Percentiles rank a stretch among this genome's conserved stretches.
Evolutionary conservation across 2,888 invertebrate genomes (phyloP).

Genomic region (Caenorhabditis sp.): DNA sequence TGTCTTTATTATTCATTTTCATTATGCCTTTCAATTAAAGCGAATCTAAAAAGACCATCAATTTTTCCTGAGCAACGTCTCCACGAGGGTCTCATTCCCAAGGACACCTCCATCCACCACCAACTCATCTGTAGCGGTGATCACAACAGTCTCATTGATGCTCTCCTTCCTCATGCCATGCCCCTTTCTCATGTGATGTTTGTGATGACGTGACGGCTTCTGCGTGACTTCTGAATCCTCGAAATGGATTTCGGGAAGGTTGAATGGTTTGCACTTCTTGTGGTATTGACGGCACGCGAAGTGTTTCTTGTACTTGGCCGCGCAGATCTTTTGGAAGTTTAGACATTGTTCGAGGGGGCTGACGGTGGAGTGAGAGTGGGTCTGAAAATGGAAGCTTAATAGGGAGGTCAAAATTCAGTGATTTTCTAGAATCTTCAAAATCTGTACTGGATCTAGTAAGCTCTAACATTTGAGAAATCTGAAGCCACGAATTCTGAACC

Average conservation of each 20-base stretch:
- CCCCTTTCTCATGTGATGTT: slow-evolving; percentile 42
- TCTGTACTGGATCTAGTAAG: no score
- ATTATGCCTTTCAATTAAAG: neutral
- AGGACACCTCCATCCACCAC: slow-evolving; percentile 17
- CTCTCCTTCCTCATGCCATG: slow-evolving; percentile 46
- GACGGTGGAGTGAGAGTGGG: neutral
- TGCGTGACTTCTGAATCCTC: slow-evolving; percentile 48
- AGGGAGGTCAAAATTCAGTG: no score
- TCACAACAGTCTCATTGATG: slow-evolving; percentile 37
- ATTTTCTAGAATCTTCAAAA: no score
- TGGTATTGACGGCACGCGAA: slow-evolving; percentile 63
- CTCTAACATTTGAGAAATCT: no score
- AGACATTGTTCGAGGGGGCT: slow-evolving; percentile 58
- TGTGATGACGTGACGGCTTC: slow-evolving; percentile 37
- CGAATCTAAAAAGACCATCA: neutral
- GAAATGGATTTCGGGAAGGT: slow-evolving; percentile 48
- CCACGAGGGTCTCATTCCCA: slow-evolving; percentile 62
- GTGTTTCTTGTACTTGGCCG: slow-evolving; percentile 61
- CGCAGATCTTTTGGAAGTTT: slow-evolving; percentile 64
- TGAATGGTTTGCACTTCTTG: slow-evolving; percentile 58
- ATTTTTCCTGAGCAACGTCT: slow-evolving; percentile 34
- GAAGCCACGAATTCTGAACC: no score
- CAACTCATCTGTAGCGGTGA: neutral
- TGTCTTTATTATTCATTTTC: neutral
- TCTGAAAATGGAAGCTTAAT: no score